These are phyloP conservation scores for Alloplasta piceator DNA, from an alignment of 2,888 invertebrate genomes.

Conservation along the genomic window DNA sequence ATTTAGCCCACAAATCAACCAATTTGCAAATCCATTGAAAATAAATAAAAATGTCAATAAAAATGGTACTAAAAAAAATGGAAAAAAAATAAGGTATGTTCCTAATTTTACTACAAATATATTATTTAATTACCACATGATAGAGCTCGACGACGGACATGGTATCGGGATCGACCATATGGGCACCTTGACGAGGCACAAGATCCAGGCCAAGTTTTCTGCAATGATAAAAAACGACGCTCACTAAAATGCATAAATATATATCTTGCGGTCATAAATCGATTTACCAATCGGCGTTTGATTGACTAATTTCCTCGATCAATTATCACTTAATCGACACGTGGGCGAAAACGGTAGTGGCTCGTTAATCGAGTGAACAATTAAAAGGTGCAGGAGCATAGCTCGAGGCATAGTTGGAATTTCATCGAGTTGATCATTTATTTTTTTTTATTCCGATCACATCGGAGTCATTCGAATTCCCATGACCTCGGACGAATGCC, in stretches of 20 bases:
- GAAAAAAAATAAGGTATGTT: background rate
- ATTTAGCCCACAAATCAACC: no score
- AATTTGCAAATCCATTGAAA: no score
- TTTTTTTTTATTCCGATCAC: conserved; percentile 13
- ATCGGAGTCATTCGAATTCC: conserved; percentile 70
- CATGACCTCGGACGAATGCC: conserved; percentile 73
- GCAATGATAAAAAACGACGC: conserved; percentile 76
- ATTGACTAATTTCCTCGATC: background rate
- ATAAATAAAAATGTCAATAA: no score
- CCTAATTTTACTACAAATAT: background rate
- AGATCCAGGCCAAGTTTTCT: conserved; percentile 96
- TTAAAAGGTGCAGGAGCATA: conserved; percentile 1
- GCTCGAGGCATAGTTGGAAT: conserved; percentile 4
- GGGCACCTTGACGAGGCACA: conserved; percentile 94
- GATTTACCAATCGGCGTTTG: background rate
- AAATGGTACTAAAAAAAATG: background rate
- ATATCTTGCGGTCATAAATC: background rate
- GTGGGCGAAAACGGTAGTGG: background rate
- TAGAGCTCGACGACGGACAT: conserved; percentile 95
- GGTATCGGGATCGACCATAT: conserved; percentile 95
- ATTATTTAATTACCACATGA: conserved; percentile 88
- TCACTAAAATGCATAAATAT: background rate
- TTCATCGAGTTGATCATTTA: conserved; percentile 10
- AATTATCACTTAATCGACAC: background rate
- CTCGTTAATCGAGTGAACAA: conserved; percentile 3